Conservation (phyloP, 2,113 vertebrate genomes). For the Climacteris rufus region DNA sequence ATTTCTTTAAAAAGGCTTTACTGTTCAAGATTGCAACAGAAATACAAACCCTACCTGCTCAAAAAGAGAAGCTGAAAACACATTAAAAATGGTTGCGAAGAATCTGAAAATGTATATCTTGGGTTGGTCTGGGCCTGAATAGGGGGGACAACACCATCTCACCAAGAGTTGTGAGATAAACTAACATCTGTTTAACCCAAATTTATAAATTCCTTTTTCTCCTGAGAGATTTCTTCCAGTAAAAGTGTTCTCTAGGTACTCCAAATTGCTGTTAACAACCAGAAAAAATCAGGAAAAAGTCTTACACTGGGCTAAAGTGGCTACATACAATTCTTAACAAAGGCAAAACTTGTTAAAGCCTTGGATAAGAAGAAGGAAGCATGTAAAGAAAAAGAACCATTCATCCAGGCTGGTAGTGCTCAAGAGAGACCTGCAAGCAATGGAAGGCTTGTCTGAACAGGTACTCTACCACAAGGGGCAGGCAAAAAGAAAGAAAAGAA, state of each 20-base stretch:
- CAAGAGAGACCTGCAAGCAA: not conserved
- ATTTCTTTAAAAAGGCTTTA: not conserved
- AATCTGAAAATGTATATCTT: not conserved
- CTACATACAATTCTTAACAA: not conserved
- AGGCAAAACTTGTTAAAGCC: not conserved
- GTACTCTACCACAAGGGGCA: not conserved
- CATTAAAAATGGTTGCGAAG: not conserved
- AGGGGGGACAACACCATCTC: not conserved
- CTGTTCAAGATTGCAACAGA: not conserved
- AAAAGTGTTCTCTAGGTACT: not conserved
- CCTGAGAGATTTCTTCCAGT: not conserved
- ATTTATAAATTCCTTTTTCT: not conserved
- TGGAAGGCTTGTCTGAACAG: not conserved
- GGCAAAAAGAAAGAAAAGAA: not conserved
- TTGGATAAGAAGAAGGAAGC: not conserved
- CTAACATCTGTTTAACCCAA: not conserved
- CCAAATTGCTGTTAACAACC: not conserved
- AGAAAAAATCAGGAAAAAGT: not conserved
- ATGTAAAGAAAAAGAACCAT: not conserved
- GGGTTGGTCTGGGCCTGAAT: accelerated
- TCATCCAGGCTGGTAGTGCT: not conserved
- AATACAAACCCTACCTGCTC: not conserved
- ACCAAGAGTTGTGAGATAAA: not conserved
- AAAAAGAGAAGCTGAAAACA: not conserved
- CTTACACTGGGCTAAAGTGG: not conserved